Evolutionary conservation across 2,113 vertebrate species (phyloP).

Genomic region (Junco hyemalis): DNA sequence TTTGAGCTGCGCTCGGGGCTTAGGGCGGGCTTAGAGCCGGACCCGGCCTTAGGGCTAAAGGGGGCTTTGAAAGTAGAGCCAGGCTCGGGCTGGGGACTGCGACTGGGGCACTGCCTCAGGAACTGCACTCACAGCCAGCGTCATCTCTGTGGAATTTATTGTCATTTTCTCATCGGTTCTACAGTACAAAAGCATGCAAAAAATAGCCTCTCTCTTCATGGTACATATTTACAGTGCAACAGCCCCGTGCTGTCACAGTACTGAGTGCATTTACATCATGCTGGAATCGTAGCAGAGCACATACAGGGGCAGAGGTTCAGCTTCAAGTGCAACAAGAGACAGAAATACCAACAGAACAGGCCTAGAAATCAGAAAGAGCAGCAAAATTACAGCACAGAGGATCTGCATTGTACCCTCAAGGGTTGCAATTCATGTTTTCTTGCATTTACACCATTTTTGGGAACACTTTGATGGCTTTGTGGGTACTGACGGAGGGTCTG

Average conservation of each 20-base stretch:
- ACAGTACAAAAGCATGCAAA: conserved; percentile 74
- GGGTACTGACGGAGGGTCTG: not conserved
- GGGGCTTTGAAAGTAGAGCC: not conserved
- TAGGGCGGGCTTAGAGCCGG: not conserved
- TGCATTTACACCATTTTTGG: not conserved
- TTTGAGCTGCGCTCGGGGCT: not conserved
- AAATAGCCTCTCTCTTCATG: conserved; percentile 73
- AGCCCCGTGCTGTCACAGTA: conserved; percentile 3
- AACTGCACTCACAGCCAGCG: not conserved
- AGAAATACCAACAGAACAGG: not conserved
- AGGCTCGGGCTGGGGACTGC: not conserved
- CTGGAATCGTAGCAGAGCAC: conserved; percentile 14
- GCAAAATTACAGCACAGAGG: not conserved
- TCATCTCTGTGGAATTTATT: conserved; percentile 43
- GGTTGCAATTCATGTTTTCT: not conserved
- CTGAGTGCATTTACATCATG: conserved; percentile 55
- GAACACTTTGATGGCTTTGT: not conserved
- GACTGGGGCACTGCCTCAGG: not conserved
- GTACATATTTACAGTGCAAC: conserved; percentile 71
- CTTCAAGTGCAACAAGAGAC: not conserved
- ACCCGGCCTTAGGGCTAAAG: not conserved
- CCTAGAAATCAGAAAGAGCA: not conserved
- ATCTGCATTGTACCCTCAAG: not conserved
- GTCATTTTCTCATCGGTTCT: conserved; percentile 30
- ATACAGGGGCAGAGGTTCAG: not conserved